Base-by-base conservation (phyloP, 2,888 invertebrate genomes). In the Lasioglossum calceatum region DNA sequence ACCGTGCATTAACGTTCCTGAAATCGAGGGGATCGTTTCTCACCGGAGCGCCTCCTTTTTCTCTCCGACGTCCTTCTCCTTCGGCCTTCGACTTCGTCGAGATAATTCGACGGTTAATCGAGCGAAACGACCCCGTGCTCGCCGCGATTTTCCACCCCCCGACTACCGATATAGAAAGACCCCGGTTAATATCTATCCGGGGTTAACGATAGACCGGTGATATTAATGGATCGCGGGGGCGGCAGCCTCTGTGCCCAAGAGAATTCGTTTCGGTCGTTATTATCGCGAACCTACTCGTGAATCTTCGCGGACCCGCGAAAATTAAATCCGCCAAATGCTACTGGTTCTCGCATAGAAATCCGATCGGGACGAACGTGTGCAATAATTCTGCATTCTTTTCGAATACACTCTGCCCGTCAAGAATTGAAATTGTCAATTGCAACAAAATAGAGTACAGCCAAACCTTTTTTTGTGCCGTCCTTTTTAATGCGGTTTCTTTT, bases 101-200 rank as follows among this genome's bases (percentile, higher is more conserved):
- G 90, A 88, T 89, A 89, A 92, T 91, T 92, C 90, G 90, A 89
- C 89, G 89, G 89, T 92, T 92, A 92, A 92, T 92, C 91, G 91
- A 90, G 88, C 87, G 84, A 81, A 88, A 88, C 90, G 86, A 85
- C 84, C 36, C 16, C 82, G 84, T 76, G 73, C 82, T 88, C 88
- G 79, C 39, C 54, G 50, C 42, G 58, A n/a, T 39, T 54, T 73
- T 79, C 77, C 36, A 54, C 50, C 72, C 70, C 70, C 42, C 67
- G 8, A 42, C 23, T 39, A 12, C 70, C 42, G 61, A 61, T 61
- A 61, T 27, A 27, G 32, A 27, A 16, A 32, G 27, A 27, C 61
- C 61, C 32, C 5, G 74, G 85, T 78, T 78, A 84, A 78, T 84
- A 75, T 79, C 84, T 64, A 50, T 23, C 74, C 61, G n/a, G 47